Percentiles rank a stretch among this genome's conserved stretches.
Conservation (phyloP, 2,888 invertebrate genomes). For the Lottia scabra region DNA sequence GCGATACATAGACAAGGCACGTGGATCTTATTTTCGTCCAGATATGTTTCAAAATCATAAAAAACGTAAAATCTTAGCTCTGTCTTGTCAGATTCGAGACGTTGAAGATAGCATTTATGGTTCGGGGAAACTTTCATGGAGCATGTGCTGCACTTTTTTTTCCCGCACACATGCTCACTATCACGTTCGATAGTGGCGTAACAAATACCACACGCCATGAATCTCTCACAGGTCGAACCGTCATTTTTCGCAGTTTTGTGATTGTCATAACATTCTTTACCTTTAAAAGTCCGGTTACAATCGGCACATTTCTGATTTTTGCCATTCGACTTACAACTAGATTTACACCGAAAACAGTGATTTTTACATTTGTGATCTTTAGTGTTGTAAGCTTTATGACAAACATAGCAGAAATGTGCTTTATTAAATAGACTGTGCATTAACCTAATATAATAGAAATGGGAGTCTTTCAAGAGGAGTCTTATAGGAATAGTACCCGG, state of each 20-base stretch:
- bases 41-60: background rate
- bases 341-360: too few relatives aligned
- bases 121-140: background rate
- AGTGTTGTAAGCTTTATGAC: too few relatives aligned
- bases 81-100: background rate
- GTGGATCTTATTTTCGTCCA: background rate
- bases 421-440: too few relatives aligned
- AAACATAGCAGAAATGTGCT: too few relatives aligned
- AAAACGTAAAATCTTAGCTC: background rate
- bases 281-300: background rate
- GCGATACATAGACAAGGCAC: too few relatives aligned
- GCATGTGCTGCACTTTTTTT: background rate
- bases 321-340: too few relatives aligned
- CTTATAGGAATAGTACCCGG: background rate
- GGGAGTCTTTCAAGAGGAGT: background rate
- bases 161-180: background rate
- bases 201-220: background rate
- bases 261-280: background rate
- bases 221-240: background rate
- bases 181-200: background rate
- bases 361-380: too few relatives aligned
- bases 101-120: too few relatives aligned
- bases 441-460: background rate
- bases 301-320: too few relatives aligned
- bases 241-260: background rate